Evolutionary conservation across 2,113 vertebrate species (phyloP).

Genomic region (Halcyon malimbica): DNA sequence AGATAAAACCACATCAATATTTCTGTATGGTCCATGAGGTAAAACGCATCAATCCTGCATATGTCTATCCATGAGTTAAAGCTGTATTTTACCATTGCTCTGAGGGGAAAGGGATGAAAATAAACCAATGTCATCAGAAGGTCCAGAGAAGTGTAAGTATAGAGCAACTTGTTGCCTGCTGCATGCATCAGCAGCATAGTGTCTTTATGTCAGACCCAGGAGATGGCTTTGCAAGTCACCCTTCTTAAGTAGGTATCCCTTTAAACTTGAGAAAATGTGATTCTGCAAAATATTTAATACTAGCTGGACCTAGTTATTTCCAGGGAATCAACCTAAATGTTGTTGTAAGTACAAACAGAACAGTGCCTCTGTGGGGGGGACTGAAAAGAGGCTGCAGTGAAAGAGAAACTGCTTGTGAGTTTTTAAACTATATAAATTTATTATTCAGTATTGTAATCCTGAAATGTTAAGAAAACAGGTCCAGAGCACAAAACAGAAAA

Average conservation of each 20-base stretch:
- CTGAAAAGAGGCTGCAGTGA: background rate
- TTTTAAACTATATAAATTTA: background rate
- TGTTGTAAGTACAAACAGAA: background rate
- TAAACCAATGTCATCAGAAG: background rate
- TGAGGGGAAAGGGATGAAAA: background rate
- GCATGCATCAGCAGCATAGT: background rate
- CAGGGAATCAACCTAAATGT: background rate
- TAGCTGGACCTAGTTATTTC: background rate
- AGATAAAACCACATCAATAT: constrained; percentile 70
- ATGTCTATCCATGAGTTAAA: constrained; percentile 32
- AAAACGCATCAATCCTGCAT: constrained; percentile 48
- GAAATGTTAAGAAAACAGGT: background rate
- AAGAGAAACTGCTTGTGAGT: background rate
- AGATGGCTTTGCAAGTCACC: background rate
- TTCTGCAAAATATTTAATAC: background rate
- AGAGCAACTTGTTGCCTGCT: background rate
- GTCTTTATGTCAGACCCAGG: background rate
- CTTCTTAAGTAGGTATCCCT: background rate
- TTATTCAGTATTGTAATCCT: background rate
- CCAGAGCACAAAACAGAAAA: background rate
- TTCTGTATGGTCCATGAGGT: constrained; percentile 45
- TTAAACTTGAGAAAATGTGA: background rate
- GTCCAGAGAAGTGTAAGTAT: background rate
- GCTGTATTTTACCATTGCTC: background rate
- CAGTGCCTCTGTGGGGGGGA: accelerated